These are phyloP conservation scores for Lepidurus apus DNA, from an alignment of 1,140 invertebrate genomes.

Conservation along the genomic window DNA sequence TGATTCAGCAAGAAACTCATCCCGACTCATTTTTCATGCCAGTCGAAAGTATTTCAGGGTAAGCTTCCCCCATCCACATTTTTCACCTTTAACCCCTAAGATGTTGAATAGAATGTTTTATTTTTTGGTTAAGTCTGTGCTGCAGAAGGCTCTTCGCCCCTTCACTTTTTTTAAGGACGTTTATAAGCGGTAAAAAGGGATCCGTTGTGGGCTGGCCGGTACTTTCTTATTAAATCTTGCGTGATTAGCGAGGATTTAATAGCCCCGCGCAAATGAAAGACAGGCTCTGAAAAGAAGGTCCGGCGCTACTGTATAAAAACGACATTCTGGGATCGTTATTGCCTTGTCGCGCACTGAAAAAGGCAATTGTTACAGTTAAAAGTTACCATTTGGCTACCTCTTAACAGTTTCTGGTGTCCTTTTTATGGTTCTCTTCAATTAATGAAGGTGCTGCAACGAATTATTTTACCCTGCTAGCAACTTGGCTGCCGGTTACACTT, in stretches of 20 bases:
- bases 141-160: background rate
- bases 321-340: background rate
- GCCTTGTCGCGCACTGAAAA: background rate
- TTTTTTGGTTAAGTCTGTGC: background rate
- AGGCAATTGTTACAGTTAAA: constrained; percentile 1
- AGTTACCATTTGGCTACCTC: background rate
- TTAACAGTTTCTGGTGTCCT: constrained; percentile 3
- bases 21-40: constrained; percentile 10
- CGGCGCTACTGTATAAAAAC: constrained; percentile 4
- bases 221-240: constrained; percentile 10
- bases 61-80: background rate
- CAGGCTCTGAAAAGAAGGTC: background rate
- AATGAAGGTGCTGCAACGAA: background rate
- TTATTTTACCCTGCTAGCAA: background rate
- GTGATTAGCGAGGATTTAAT: constrained; percentile 19
- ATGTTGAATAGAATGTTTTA: background rate
- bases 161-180: background rate
- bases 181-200: background rate
- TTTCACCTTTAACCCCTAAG: constrained; percentile 19
- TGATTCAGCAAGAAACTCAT: constrained; percentile 8
- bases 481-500: background rate
- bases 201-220: background rate
- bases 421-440: background rate
- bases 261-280: constrained; percentile 17
- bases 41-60: constrained; percentile 9